Base-by-base conservation (phyloP, 2,888 invertebrate genomes). In the Nymphalis polychloros region DNA sequence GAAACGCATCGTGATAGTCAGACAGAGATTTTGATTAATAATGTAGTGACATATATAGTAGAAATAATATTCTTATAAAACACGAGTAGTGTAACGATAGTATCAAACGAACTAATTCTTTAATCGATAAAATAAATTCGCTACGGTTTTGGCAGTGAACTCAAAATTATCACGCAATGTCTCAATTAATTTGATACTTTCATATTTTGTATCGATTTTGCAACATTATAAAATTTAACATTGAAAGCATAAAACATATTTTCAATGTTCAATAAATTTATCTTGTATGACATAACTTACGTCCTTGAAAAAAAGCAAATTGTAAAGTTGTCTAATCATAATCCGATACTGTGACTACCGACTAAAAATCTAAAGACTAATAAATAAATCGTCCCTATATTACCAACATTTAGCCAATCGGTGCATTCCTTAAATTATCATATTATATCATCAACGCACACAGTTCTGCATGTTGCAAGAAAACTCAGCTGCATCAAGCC, bases 401-500 rank as follows among this genome's bases (percentile, higher is more conserved):
- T 41, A 41, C 41, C 41, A 41, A 41, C 13, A 4, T 13, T 13
- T 41, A 41, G 41, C 41, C 49, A 17, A 16, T 49, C 19, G n/a
- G n/a, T 49, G 19, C 49, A 49, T 49, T 17, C n/a, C 17, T 64
- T 20, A 31, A 48, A 52, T 41, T 27, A 16, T 66, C 48, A 31
- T 49, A 57, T 67, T 60, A 66, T 70, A 62, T 64, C 63, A 72
- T 71, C 67, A 69, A 49, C 53, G 64, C 73, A 69, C 35, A 70
- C 49, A 62, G 64, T 67, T 66, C 64, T 67, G 73, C 68, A 68
- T 67, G 64, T 68, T 64, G 70, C 72, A 71, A 72, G 2, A 73
- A 69, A 75, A 73, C 73, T 68, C 75, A 77, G 79, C 80, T 79
- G 76, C 76, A 73, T 73, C 72, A 78, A 86, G 86, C 85, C 78